Percentiles rank a stretch among this genome's conserved stretches.
Evolutionary conservation across 2,888 invertebrate genomes (phyloP).

Genomic region (Eurytoma adleriae): DNA sequence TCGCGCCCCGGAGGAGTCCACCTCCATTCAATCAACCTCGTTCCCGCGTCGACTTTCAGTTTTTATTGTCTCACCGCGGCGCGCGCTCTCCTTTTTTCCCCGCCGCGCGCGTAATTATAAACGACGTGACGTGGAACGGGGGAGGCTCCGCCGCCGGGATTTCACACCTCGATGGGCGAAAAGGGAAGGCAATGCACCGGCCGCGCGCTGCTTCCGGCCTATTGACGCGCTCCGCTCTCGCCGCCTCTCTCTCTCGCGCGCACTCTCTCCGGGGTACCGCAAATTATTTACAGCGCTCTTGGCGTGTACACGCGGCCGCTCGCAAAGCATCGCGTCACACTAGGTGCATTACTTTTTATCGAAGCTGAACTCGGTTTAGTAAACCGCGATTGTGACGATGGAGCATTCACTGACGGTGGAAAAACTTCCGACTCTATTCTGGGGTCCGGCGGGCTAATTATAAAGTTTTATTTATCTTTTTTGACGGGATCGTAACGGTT

Average conservation of each 20-base stretch:
- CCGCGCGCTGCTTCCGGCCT: conserved; percentile 16
- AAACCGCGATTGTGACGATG: conserved; percentile 3
- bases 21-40: conserved; percentile 40
- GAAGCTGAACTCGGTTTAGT: conserved; percentile 11
- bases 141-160: neutral
- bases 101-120: conserved; percentile 7
- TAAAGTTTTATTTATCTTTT: no score
- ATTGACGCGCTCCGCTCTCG: conserved; percentile 9
- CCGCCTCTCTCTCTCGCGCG: no score
- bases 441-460: no score
- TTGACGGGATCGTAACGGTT: no score
- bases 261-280: conserved; percentile 15
- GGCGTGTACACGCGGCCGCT: no score
- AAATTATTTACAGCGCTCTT: conserved; percentile 34
- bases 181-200: neutral
- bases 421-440: no score
- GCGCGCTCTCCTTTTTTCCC: neutral
- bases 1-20: neutral
- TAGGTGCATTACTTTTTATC: neutral
- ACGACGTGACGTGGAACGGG: neutral
- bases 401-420: neutral
- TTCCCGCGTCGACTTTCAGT: neutral
- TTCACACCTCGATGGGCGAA: conserved; percentile 16
- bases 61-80: no score
- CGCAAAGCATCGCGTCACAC: neutral